Percentiles rank a stretch among this genome's conserved stretches.
Conservation (phyloP, 2,113 vertebrate genomes). For the human (Homo sapiens) region GRCh38 chr2:195621501-195622000, state of each 20-base stretch:
- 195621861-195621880: not conserved
- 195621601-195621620: not conserved
- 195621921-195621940: not conserved
- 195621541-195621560: not conserved
- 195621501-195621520: not conserved
- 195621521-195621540: not conserved
- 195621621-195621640: not conserved
- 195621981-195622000: not conserved
- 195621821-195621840: not conserved
- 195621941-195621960: not conserved
- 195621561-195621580: not conserved
- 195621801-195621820: not conserved
- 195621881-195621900: not conserved
- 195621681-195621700: not conserved
- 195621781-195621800: not conserved
- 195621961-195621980: not conserved
- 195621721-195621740: not conserved
- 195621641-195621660: not conserved
- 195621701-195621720: not conserved
- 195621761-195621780: not conserved
- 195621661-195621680: not conserved
- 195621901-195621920: not conserved
- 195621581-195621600: not conserved
- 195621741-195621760: not conserved
- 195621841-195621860: not conserved